phyloP scores from a whole-genome alignment of 2,888 invertebrate species.

The Hydroisotoma schaefferi region DNA sequence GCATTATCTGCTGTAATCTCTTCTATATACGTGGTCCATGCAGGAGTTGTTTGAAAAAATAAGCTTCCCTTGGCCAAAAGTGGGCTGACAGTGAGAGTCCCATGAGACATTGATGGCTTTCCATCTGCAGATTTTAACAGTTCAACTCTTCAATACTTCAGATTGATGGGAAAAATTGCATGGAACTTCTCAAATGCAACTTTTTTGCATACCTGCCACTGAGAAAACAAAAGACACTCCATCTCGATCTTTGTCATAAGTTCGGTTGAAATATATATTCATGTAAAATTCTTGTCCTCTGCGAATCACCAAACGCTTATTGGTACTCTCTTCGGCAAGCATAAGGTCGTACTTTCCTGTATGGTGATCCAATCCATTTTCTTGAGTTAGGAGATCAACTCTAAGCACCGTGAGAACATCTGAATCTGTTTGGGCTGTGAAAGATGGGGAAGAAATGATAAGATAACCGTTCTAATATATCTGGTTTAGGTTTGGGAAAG shows the following conservation, averaged over 20 bases:
- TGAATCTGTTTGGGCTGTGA: no score
- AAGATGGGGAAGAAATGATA: no score
- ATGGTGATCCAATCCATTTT: slow-evolving; percentile 73
- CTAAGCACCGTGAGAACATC: slow-evolving; percentile 65
- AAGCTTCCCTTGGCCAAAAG: slow-evolving; percentile 60
- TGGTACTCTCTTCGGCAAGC: slow-evolving; percentile 56
- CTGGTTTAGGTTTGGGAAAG: no score
- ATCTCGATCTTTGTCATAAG: slow-evolving; percentile 69
- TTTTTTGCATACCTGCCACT: slow-evolving; percentile 60
- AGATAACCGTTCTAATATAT: no score
- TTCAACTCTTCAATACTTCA: slow-evolving; percentile 1
- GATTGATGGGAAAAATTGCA: no score
- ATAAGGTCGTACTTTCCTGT: slow-evolving; percentile 75
- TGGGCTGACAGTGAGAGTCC: slow-evolving; percentile 71
- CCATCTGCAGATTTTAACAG: slow-evolving; percentile 58
- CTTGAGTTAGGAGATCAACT: slow-evolving; percentile 68
- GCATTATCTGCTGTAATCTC: slow-evolving; percentile 63
- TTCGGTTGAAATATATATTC: slow-evolving; percentile 68
- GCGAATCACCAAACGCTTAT: slow-evolving; percentile 69
- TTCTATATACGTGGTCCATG: slow-evolving; percentile 73
- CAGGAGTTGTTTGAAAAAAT: slow-evolving; percentile 59
- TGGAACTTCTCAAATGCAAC: background rate
- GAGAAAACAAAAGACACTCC: slow-evolving; percentile 80
- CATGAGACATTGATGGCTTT: slow-evolving; percentile 74
- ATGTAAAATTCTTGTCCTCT: slow-evolving; percentile 77